Evolutionary conservation across 2,113 vertebrate genomes (phyloP), one percentile per base, ranked within the genome.

Genomic region (Butastur rufipennis): DNA sequence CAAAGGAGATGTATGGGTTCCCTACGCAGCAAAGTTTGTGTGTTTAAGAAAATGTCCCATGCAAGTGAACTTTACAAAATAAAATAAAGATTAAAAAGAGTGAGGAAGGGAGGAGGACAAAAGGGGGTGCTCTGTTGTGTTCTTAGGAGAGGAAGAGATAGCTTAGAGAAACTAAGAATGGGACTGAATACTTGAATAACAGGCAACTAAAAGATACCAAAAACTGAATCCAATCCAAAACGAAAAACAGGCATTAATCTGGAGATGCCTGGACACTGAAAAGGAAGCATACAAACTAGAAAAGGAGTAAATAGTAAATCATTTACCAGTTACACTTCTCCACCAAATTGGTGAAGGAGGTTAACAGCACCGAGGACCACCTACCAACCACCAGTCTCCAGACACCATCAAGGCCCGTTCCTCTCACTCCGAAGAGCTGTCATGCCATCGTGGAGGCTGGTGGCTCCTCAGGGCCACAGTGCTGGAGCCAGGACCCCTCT

Each of bases 391-490:
- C 23, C 55, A n/a, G 7, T 15, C 18, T 66, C 42, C 66, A 75
- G 43, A n/a, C 32, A 63, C 7, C 32, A 63, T 13, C 3, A 1
- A 62, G 48, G 38, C 20, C 23, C 1, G 0, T 13, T 62, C 47
- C 25, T 31, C 29, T 34, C 38, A 7, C 36, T 59, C 52, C 20
- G 7, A 66, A 71, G 42, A 17, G 19, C 11, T 71, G 25, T 22
- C 31, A 31, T 4, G 10, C 36, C 5, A 13, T 15, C 1, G 1
- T 1, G 5, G 27, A 82, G 34, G 21, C 58, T 27, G 17, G 9
- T 29, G 29, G 5, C 8, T 72, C 36, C 5, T 18, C 2, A 2
- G 5, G 4, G 26, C 38, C 38, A 52, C 4, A 1, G 12, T 47
- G 31, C 23, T 79, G 29, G 17, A 73, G 23, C 26, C 38, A 88